Base-by-base conservation (phyloP, 2,113 vertebrate species). In the Pteruthius melanotis region DNA sequence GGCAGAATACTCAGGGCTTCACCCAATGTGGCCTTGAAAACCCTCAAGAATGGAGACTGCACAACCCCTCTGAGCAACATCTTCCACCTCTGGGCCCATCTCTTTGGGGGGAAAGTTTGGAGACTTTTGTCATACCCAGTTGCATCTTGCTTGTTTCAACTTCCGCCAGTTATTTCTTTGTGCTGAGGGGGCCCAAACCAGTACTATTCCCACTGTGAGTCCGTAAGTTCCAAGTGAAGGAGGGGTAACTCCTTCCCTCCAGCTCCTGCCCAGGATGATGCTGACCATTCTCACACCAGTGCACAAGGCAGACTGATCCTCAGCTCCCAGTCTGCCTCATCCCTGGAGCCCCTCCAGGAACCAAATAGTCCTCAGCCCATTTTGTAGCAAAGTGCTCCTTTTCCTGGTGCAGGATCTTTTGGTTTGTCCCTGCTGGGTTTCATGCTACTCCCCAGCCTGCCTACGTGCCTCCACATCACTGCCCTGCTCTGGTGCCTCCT, bases 151-250 rank as follows among this genome's bases (percentile, higher is more conserved):
- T 35, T 39, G 15, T 80, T 83, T 54, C 21, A 8, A 9, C 21
- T 64, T n/a, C 7, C 0, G 1, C 3, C 13, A 13, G 4, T 27
- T 33, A 49, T 9, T 23, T 63, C 4, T 70, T n/a, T 21, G 27
- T 45, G 11, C 2, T 33, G 37, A 37, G 11, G 20, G 1, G 4
- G 0, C 6, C 17, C 40, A 18, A 35, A 66, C 11, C 26, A 4
- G 3, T 28, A 15, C 14, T n/a, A 2, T 5, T 69, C 23, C 9
- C n/a, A n/a, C 0, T 33, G 21, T 8, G 9, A 72, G 10, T 26
- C 35, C 2, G 0, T 3, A 19, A 21, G 13, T 31, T 59, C 40
- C 49, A n/a, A 12, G 9, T 0, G 7, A 77, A 10, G 9, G 27
- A 40, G 20, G 4, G 10, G 7, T 24, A 26, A 57, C 5, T 61